Evolutionary conservation across 2,888 invertebrate genomes (phyloP), one percentile per base, ranked within the genome.

Genomic region (Sialis fuliginosa): DNA sequence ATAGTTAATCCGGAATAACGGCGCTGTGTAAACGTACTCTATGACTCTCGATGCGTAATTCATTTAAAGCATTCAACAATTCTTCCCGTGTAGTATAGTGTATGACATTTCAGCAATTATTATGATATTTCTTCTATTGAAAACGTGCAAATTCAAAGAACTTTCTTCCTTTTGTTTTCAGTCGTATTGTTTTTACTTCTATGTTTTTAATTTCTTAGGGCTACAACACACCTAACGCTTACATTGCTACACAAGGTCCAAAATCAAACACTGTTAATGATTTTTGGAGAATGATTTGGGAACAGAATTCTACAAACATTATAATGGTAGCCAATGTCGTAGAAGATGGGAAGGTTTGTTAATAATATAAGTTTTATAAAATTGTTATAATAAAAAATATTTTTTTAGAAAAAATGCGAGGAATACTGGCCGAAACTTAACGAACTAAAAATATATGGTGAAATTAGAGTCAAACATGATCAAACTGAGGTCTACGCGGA

Each of bases 391-490:
- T 33, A 34, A 8, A 46, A 46, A 33, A 46, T 42, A 48, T 52
- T 44, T n/a, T 56, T 55, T 46, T 48, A 69, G 67, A 63, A 60
- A 55, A 70, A 70, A 54, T 68, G 70, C 46, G 68, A 69, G 45
- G 63, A 67, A 53, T 72, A 71, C 52, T 71, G 71, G 71, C 68
- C 68, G 0, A 64, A 67, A 13, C 60, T 64, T 12, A 64, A 64
- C 12, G 60, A 65, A 50, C 60, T 60, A 46, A 53, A 56, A 22
- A 55, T 56, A 6, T 65, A 62, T 47, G 63, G 61, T 4, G 55
- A 58, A 1, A 55, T 69, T 5, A 51, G 55, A 1, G 61, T 70
- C 1, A 49, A 58, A 13, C 62, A 59, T 39, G 46, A 55, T 0
- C 58, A 57, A 6, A 55, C 58, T 37, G 57, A 58, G 12, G 56